Percentiles rank a stretch among this genome's conserved stretches.
phyloP scores from a whole-genome alignment of 2,797 vertebrate genomes.

The Thamnophis elegans region DNA sequence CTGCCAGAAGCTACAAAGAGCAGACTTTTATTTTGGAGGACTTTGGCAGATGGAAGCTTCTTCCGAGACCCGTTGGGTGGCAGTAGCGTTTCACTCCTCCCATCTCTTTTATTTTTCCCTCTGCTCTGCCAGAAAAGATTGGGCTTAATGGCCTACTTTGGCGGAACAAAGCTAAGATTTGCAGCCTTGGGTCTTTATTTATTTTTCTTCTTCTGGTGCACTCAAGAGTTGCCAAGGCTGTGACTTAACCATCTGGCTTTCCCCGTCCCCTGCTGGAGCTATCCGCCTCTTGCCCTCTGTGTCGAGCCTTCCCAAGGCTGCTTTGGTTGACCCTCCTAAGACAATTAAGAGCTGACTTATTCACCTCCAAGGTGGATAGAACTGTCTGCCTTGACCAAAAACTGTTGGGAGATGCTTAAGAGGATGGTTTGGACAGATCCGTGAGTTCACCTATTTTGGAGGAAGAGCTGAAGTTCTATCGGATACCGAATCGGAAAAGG shows the following conservation, averaged over 20 bases:
- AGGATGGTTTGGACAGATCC: neutral
- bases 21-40: slow-evolving; percentile 65
- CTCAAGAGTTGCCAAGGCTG: neutral
- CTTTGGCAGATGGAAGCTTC: neutral
- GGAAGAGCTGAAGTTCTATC: neutral
- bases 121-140: neutral
- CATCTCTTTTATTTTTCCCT: neutral
- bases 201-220: neutral
- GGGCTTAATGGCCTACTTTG: neutral
- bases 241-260: neutral
- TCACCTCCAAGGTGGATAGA: neutral
- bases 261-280: neutral
- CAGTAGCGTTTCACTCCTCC: neutral
- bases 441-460: neutral
- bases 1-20: neutral
- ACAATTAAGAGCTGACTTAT: neutral
- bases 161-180: neutral
- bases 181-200: neutral
- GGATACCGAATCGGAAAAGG: neutral
- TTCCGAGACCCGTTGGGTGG: slow-evolving; percentile 6
- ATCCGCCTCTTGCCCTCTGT: neutral
- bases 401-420: neutral
- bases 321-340: no score
- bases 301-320: neutral
- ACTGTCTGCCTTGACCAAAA: neutral